Conservation (phyloP, 2,113 vertebrate species). For the Pipa parva region DNA sequence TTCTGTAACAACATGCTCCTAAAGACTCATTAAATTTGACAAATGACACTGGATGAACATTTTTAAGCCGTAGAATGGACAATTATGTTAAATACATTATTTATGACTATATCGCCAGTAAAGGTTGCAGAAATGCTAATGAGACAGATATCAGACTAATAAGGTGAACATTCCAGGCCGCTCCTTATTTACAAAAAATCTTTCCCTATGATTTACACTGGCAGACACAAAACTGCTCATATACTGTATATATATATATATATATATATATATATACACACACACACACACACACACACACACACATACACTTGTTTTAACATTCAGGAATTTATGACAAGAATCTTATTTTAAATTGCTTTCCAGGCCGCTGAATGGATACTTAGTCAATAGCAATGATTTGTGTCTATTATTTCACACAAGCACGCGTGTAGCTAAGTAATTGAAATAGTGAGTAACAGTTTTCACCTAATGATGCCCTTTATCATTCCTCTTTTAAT, state of each 20-base stretch:
- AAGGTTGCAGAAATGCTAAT: constrained; percentile 47
- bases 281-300: no score
- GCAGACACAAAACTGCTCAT: constrained; percentile 40
- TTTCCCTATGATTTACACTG: constrained; percentile 41
- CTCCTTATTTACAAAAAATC: constrained; percentile 49
- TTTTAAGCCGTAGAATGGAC: constrained; percentile 49
- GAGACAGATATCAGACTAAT: constrained; percentile 46
- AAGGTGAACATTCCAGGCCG: constrained; percentile 44
- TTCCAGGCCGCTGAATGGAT: constrained; percentile 48
- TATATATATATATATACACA: no score
- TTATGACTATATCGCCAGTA: constrained; percentile 31
- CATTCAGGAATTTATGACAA: constrained; percentile 47
- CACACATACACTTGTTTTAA: constrained; percentile 44
- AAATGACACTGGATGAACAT: constrained; percentile 47
- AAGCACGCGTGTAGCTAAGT: constrained; percentile 47
- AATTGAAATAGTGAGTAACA: constrained; percentile 62
- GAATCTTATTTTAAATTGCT: constrained; percentile 40
- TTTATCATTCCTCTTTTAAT: constrained; percentile 65
- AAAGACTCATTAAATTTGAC: constrained; percentile 54
- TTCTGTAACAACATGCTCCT: constrained; percentile 38
- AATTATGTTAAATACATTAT: constrained; percentile 53
- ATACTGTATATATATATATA: no score
- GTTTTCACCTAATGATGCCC: constrained; percentile 59
- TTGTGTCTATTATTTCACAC: constrained; percentile 57
- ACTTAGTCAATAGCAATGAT: constrained; percentile 54